Evolutionary conservation across 1,140 invertebrate species (phyloP).

Genomic region (Anoplolepis gracilipes): DNA sequence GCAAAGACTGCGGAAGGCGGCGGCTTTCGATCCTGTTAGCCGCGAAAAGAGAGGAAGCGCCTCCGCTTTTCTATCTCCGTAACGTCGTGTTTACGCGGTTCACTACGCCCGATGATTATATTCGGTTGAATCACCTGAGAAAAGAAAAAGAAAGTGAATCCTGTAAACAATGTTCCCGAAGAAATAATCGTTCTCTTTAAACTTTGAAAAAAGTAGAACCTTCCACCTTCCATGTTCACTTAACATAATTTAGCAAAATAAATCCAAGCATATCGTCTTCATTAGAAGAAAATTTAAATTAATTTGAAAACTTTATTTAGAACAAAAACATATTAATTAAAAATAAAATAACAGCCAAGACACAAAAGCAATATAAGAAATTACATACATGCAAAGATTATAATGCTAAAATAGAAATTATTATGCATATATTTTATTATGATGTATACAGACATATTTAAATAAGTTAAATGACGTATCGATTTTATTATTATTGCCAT

Average conservation of each 20-base stretch:
- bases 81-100: constrained; percentile 30
- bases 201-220: background rate
- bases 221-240: background rate
- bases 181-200: constrained; percentile 1
- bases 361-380: no score
- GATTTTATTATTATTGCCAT: no score
- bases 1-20: constrained; percentile 57
- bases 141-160: constrained; percentile 5
- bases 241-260: background rate
- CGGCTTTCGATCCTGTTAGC: constrained; percentile 37
- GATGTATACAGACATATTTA: background rate
- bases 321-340: background rate
- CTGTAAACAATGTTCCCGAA: background rate
- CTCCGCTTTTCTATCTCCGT: background rate
- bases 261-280: background rate
- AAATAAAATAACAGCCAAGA: no score
- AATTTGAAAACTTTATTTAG: background rate
- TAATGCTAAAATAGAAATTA: background rate
- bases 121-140: background rate
- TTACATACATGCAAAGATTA: background rate
- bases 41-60: constrained; percentile 34
- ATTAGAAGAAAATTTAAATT: no score
- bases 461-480: background rate
- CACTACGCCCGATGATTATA: background rate
- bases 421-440: background rate